Evolutionary conservation across 2,888 invertebrate species (phyloP).

Genomic region (Andrena minutula): DNA sequence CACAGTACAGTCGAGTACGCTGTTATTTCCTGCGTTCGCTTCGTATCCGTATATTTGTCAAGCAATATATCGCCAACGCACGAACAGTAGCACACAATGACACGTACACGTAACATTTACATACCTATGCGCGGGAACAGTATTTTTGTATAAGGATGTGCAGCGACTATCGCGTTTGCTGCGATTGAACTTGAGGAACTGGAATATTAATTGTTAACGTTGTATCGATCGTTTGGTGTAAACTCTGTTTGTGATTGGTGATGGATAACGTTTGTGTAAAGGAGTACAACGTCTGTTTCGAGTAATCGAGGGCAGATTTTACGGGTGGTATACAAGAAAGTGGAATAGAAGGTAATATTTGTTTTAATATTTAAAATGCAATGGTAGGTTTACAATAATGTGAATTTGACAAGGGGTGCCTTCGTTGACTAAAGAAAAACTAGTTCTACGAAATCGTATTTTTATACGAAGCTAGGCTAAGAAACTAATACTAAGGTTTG

Average conservation of each 20-base stretch:
- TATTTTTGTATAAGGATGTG: neutral
- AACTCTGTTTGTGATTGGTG: neutral
- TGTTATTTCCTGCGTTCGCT: constrained; percentile 57
- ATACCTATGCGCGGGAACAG: neutral
- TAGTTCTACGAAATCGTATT: too few species aligned
- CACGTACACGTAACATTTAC: constrained; percentile 9
- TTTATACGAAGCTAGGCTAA: too few species aligned
- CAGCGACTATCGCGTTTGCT: neutral
- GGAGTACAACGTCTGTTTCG: neutral
- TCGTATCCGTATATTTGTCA: constrained; percentile 53
- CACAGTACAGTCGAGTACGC: constrained; percentile 55
- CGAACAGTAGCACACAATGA: constrained; percentile 32
- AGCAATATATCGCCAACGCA: constrained; percentile 37
- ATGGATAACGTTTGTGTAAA: neutral
- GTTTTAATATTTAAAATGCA: neutral
- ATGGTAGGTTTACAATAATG: neutral
- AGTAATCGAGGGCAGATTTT: neutral
- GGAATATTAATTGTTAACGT: neutral
- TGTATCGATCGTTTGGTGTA: neutral
- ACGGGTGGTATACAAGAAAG: neutral
- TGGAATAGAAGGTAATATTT: constrained; percentile 13
- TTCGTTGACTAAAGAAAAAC: neutral
- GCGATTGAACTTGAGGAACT: neutral
- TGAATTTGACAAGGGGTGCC: constrained; percentile 38
- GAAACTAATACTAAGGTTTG: too few species aligned